Percentiles rank a stretch among this genome's conserved stretches.
Evolutionary conservation across 2,888 invertebrate genomes (phyloP).

Genomic region (Epistrophe eligans): DNA sequence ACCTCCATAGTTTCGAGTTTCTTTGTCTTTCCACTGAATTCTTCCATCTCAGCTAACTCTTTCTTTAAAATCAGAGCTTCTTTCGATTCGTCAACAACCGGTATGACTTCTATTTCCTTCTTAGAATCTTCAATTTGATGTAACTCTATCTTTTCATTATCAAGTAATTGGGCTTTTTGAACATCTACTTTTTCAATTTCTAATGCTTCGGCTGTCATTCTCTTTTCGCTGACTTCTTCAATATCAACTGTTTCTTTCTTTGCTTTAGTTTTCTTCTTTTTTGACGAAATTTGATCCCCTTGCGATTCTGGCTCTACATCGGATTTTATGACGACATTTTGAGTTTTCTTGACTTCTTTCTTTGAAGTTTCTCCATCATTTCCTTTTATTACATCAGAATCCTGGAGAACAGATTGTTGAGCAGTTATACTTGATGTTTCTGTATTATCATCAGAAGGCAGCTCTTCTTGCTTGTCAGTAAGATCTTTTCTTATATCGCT

Average conservation of each 20-base stretch:
- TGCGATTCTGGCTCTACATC: neutral
- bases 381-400: neutral
- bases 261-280: constrained; percentile 10
- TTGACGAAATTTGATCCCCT: neutral
- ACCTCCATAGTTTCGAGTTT: constrained; percentile 1
- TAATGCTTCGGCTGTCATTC: neutral
- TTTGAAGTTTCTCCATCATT: neutral
- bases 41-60: neutral
- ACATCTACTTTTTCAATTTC: neutral
- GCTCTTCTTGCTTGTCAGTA: neutral
- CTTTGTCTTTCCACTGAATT: constrained; percentile 25
- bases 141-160: neutral
- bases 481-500: neutral
- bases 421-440: too few species aligned
- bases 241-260: neutral
- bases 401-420: neutral
- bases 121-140: neutral
- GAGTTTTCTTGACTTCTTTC: too few species aligned
- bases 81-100: neutral
- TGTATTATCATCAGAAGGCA: neutral
- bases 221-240: constrained; percentile 33
- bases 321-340: too few species aligned
- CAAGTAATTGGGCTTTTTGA: constrained; percentile 23
- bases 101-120: neutral
- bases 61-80: neutral